Evolutionary conservation across 2,113 vertebrate genomes (phyloP), one percentile per base, ranked within the genome.

Genomic region (Pundamilia nyererei): DNA sequence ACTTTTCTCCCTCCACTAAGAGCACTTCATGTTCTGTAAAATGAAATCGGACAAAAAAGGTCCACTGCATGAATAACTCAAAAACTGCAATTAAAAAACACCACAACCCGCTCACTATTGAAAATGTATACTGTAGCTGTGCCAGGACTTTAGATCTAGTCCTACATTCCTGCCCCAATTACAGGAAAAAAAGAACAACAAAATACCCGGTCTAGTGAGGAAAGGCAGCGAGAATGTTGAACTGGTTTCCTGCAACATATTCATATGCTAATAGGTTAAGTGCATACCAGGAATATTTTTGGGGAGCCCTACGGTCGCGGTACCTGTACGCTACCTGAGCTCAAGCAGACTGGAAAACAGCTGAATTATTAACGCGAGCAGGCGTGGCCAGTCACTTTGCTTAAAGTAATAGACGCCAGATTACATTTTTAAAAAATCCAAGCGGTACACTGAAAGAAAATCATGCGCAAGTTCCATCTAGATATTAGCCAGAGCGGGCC

Each of bases 91-190:
- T 88, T 80, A 92, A 87, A 65, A 88, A 90, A 62, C 19, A 84
- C 24, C n/a, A 77, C 77, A 68, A 82, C 62, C 51, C 40, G 77
- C 12, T 81, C 17, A 62, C 29, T 24, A 26, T 31, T 82, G 65
- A 84, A 85, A 58, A 86, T 47, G 47, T 60, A 68, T 42, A 77
- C 54, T 55, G 87, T 72, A 33, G 40, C 86, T 56, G 54, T 85
- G 89, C 84, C 92, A 87, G 70, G n/a, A 65, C 12, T 33, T 72
- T 58, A 90, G 91, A 85, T 84, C 58, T 17, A 93, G 93, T 3
- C 92, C 93, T 91, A 94, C 94, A 94, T 95, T 92, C 84, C 81
- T 95, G 94, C 89, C 93, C 95, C 86, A 93, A 94, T 94, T 95
- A 93, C 86, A 62, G 26, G 91, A 90, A 88, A 92, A 92, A 92